Evolutionary conservation across 2,888 invertebrate species (phyloP), one percentile per base, ranked within the genome.

Genomic region (Drosophila koepferae): DNA sequence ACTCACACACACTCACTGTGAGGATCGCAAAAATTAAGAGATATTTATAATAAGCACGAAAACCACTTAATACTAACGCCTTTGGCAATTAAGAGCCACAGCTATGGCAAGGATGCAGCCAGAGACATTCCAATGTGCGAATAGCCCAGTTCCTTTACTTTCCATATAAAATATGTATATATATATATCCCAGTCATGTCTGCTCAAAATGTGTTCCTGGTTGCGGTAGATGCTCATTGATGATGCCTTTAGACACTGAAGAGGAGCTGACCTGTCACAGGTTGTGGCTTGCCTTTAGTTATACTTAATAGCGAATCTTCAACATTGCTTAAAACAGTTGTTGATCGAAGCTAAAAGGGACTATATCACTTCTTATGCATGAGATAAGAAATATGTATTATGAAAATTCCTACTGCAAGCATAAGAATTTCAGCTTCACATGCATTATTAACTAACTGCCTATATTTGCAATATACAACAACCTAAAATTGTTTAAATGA

Each of bases 21-120:
- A 68, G 72, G 73, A 76, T 86, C 74, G 89, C 83, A 77, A 91
- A 91, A 91, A 91, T 91, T 91, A 92, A 91, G 91, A 92, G 91
- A 92, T 91, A 91, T 91, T 91, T 91, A 92, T 92, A 91, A 91
- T 90, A 92, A 91, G 92, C 91, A 92, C 92, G 92, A 91, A 92
- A 92, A 91, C 92, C 92, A 92, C 92, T 91, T 91, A 91, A 92
- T 89, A 86, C 92, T 92, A 91, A 91, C 91, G 91, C 91, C 92
- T 91, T 91, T 91, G 91, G 92, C 91, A 91, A 91, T 91, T 91
- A 91, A 91, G 73, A 73, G 72, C 34, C 68, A 77, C 73, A 80
- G 65, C 59, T 54, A 78, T 68, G 63, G 58, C 70, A 73, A 86
- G 91, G 85, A 89, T 82, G 74, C 76, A 41, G 28, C 51, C 63